Percentiles rank a stretch among this genome's conserved stretches.
phyloP scores from a whole-genome alignment of 2,113 vertebrate genomes.

The Ailuropoda melanoleuca region DNA sequence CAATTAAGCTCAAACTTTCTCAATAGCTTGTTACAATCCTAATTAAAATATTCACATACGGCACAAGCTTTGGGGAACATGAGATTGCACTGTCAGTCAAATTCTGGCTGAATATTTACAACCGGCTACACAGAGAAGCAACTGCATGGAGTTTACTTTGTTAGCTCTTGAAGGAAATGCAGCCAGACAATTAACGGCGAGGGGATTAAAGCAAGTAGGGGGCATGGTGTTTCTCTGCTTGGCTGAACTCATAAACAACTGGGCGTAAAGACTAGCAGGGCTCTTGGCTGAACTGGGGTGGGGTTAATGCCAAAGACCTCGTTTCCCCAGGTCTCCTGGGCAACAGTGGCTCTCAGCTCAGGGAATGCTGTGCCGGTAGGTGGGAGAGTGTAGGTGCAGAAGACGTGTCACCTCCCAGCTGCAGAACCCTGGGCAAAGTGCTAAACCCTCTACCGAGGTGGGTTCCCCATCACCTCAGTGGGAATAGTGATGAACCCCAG shows the following conservation, averaged over 20 bases:
- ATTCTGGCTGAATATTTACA: constrained; percentile 58
- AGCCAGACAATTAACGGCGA: constrained; percentile 42
- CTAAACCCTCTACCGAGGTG: fast-evolving
- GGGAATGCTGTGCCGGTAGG: fast-evolving
- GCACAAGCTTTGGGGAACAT: constrained; percentile 57
- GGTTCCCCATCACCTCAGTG: fast-evolving
- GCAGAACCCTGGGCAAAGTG: neutral
- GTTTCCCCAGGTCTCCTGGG: neutral
- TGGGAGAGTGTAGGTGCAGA: fast-evolving
- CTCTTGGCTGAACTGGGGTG: neutral
- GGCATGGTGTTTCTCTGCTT: neutral
- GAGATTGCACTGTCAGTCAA: constrained; percentile 57
- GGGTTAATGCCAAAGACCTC: neutral
- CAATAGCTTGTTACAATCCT: constrained; percentile 75
- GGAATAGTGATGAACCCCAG: fast-evolving
- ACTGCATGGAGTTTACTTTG: neutral
- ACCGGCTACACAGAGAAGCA: constrained; percentile 39
- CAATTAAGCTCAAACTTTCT: constrained; percentile 74
- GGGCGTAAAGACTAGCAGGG: neutral
- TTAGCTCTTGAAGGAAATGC: constrained; percentile 41
- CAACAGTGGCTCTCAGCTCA: fast-evolving
- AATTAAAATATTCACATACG: constrained; percentile 75
- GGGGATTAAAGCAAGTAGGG: neutral
- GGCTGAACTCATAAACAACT: neutral
- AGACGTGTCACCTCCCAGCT: fast-evolving